A percentile compares a stretch with the other conserved stretches of the same genome.
Conservation (phyloP, 2,113 vertebrate genomes). For the Orycteropus afer region DNA sequence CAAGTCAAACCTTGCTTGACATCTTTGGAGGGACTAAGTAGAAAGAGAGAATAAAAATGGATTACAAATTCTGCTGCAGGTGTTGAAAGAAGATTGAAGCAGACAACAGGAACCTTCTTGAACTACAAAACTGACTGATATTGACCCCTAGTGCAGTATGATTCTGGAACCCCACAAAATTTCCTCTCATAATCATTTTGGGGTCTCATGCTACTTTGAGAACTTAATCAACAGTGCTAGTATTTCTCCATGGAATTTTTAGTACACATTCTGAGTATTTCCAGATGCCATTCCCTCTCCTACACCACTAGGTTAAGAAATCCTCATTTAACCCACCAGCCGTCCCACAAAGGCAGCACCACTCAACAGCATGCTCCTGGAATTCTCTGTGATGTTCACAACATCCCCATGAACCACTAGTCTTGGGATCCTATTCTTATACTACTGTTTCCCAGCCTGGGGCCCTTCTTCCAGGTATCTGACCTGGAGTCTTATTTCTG, state of each 20-base stretch:
- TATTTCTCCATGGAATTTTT: neutral
- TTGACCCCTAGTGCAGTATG: too few species aligned
- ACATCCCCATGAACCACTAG: rapidly evolving
- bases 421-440: rapidly evolving
- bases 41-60: neutral
- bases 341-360: neutral
- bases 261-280: neutral
- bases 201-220: neutral
- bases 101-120: too few species aligned
- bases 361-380: neutral
- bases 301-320: neutral
- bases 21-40: neutral
- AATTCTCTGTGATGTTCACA: neutral
- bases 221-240: neutral
- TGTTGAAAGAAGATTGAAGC: neutral
- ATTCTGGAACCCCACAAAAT: neutral
- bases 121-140: neutral
- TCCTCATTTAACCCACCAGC: neutral
- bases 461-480: neutral
- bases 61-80: neutral
- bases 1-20: neutral
- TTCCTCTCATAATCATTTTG: neutral
- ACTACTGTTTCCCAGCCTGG: neutral
- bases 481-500: neutral
- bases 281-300: neutral